phyloP scores from a whole-genome alignment of 2,797 vertebrate species.

The Dromococcyx pavoninus region DNA sequence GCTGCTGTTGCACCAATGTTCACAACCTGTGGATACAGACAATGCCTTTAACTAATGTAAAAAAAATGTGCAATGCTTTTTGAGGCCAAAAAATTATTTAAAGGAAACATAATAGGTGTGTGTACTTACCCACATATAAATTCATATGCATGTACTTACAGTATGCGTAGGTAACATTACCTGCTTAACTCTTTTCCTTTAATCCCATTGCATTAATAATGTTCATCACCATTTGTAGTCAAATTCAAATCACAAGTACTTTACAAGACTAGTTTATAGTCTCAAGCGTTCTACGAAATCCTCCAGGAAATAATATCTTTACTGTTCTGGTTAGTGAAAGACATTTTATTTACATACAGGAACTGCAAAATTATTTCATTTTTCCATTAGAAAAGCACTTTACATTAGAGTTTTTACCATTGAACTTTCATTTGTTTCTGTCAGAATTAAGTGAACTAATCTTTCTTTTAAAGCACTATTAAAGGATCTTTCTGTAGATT shows the following conservation, averaged over 20 bases:
- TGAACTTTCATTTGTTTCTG: background rate
- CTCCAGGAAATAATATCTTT: background rate
- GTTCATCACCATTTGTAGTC: background rate
- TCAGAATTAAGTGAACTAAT: background rate
- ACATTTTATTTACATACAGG: background rate
- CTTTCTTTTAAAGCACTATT: background rate
- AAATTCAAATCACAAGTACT: conserved; percentile 1
- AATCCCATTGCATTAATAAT: background rate
- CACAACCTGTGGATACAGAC: background rate
- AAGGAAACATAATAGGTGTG: background rate
- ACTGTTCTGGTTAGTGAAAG: background rate
- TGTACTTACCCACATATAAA: background rate
- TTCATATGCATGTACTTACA: background rate
- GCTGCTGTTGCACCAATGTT: background rate
- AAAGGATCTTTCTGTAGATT: background rate
- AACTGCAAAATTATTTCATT: background rate
- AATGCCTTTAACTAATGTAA: background rate
- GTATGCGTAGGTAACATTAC: background rate
- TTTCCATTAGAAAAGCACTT: background rate
- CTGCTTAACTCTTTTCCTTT: background rate
- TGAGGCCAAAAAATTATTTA: background rate
- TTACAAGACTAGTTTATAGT: conserved; percentile 2
- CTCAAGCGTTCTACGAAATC: conserved; percentile 6
- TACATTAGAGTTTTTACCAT: background rate
- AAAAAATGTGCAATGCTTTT: background rate